These are phyloP conservation scores for Phalera bucephala DNA, from an alignment of 2,888 invertebrate species.

Conservation along the genomic window DNA sequence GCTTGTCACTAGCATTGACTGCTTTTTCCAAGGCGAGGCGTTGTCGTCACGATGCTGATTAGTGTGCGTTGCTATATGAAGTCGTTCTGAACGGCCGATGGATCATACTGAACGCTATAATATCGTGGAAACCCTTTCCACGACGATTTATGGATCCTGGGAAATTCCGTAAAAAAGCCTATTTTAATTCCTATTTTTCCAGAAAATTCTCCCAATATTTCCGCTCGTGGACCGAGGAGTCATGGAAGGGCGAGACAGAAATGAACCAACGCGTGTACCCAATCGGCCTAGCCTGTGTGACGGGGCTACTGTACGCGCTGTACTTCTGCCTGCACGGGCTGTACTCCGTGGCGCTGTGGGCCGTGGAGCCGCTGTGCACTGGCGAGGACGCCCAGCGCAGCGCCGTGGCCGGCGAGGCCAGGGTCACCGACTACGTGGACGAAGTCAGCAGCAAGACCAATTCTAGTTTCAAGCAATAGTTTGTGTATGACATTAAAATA, in stretches of 20 bases:
- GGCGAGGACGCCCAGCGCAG: slow-evolving; percentile 26
- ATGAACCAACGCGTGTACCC: slow-evolving; percentile 39
- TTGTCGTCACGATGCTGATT: too few species aligned
- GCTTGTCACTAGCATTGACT: too few species aligned
- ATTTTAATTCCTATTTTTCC: too few species aligned
- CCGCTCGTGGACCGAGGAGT: slow-evolving; percentile 56
- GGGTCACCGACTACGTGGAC: slow-evolving; percentile 47
- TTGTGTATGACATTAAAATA: too few species aligned
- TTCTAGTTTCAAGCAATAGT: slow-evolving; percentile 29
- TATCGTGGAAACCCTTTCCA: too few species aligned
- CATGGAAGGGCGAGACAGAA: slow-evolving; percentile 44
- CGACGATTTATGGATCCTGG: too few species aligned
- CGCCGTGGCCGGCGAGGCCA: slow-evolving; percentile 23
- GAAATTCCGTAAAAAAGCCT: too few species aligned
- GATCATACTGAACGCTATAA: too few species aligned
- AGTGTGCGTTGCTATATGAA: too few species aligned
- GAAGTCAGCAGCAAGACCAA: slow-evolving; percentile 35
- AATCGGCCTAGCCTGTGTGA: slow-evolving; percentile 40
- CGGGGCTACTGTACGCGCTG: slow-evolving; percentile 49
- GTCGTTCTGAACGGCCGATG: too few species aligned
- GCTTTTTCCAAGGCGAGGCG: too few species aligned
- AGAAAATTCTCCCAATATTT: slow-evolving; percentile 59
- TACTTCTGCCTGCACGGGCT: slow-evolving; percentile 47
- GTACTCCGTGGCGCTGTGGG: slow-evolving; percentile 54
- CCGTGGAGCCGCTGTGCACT: slow-evolving; percentile 55